A percentile compares a stretch with the other conserved stretches of the same genome.
Evolutionary conservation across 2,797 vertebrate genomes (phyloP).

Genomic region (Mallotus villosus): DNA sequence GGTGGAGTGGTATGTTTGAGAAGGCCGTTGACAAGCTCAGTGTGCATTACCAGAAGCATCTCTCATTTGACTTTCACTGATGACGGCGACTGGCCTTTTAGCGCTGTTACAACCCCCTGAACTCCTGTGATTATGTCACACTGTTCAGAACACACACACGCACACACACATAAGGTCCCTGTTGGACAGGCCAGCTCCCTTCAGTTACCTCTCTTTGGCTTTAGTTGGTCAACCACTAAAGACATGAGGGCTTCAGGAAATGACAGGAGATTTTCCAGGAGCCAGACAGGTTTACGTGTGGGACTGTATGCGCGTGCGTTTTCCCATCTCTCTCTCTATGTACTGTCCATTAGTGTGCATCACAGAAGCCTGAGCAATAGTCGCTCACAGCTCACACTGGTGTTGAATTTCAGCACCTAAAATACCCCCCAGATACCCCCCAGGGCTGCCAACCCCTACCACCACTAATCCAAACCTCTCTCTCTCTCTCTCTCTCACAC

Average conservation of each 20-base stretch:
- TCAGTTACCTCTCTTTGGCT: constrained; percentile 13
- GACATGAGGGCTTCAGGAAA: constrained; percentile 18
- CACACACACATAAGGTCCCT: constrained; percentile 6
- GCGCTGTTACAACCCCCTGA: background rate
- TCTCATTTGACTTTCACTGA: background rate
- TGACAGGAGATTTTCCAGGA: constrained; percentile 23
- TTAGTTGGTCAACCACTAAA: constrained; percentile 9
- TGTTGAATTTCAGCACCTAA: constrained; percentile 67
- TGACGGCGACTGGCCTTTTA: background rate
- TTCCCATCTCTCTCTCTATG: constrained; percentile 17
- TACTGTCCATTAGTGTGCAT: background rate
- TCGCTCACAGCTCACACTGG: constrained; percentile 24
- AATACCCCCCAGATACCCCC: constrained; percentile 48
- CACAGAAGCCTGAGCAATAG: constrained; percentile 9
- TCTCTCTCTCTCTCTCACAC: constrained; percentile 11
- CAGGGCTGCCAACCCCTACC: constrained; percentile 2
- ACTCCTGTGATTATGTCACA: background rate
- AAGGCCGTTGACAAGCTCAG: background rate
- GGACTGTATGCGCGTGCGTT: constrained; percentile 18
- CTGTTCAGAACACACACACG: background rate
- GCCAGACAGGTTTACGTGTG: constrained; percentile 13
- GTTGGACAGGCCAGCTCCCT: constrained; percentile 1
- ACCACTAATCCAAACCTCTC: background rate
- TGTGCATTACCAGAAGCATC: background rate
- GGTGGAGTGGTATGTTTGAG: background rate